Percentiles rank a stretch among this genome's conserved stretches.
phyloP scores from a whole-genome alignment of 1,140 invertebrate genomes.

The Zaprionus tsacasi region DNA sequence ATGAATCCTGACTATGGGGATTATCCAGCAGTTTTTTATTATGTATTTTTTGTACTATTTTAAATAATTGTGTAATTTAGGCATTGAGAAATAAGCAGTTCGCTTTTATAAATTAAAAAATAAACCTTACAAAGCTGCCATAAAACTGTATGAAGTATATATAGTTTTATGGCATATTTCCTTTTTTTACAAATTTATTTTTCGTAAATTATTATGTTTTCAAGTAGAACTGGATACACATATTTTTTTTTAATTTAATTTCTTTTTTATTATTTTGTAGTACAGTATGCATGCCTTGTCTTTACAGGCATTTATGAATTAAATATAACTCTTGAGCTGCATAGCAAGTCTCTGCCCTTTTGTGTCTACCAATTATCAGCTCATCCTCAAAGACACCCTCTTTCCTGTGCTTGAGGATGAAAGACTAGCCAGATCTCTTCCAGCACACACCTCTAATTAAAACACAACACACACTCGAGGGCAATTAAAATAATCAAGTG shows the following conservation, averaged over 20 bases:
- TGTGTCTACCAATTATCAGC: slow-evolving; percentile 24
- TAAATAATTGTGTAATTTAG: too few species aligned
- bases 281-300: not conserved
- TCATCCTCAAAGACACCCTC: slow-evolving; percentile 17
- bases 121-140: too few species aligned
- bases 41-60: not conserved
- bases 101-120: too few species aligned
- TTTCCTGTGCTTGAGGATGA: slow-evolving; percentile 15
- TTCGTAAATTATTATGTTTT: too few species aligned
- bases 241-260: not conserved
- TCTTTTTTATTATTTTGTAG: not conserved
- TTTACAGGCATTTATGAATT: not conserved
- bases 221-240: too few species aligned
- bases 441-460: slow-evolving; percentile 53
- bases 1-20: not conserved
- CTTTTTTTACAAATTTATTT: too few species aligned
- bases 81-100: too few species aligned
- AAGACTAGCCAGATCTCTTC: not conserved
- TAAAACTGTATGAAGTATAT: too few species aligned
- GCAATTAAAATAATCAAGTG: slow-evolving; percentile 76
- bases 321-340: not conserved
- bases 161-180: too few species aligned
- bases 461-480: slow-evolving; percentile 49
- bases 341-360: not conserved
- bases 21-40: not conserved